Conservation (phyloP, 2,113 vertebrate genomes). For the Polypterus senegalus region DNA sequence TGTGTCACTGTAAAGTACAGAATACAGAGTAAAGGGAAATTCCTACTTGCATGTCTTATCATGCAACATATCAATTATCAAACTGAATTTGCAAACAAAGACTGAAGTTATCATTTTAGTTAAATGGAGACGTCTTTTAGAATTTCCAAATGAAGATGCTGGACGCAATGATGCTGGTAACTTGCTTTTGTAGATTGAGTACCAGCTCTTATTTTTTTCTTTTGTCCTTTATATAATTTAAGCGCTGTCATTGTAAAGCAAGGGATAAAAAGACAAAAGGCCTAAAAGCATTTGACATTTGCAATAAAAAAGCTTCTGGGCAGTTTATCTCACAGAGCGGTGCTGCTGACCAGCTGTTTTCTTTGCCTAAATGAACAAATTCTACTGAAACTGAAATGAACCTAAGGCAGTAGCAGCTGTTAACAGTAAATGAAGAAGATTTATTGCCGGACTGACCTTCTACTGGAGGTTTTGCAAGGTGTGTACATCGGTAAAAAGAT, state of each 20-base stretch:
- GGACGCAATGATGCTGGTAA: neutral
- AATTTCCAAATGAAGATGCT: too few relatives aligned
- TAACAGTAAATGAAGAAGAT: neutral
- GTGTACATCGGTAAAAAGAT: too few relatives aligned
- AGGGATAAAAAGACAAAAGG: neutral
- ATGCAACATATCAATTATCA: too few relatives aligned
- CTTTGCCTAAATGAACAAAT: neutral
- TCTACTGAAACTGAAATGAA: neutral
- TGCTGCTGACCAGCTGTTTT: neutral
- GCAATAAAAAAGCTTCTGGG: neutral
- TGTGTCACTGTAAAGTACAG: too few relatives aligned
- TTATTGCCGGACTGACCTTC: neutral
- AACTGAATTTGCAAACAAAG: too few relatives aligned
- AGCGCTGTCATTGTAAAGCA: neutral
- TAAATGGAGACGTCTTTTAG: too few relatives aligned
- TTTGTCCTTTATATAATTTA: neutral
- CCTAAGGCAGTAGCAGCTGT: neutral
- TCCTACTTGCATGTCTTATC: too few relatives aligned
- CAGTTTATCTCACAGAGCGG: neutral
- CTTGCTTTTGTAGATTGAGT: neutral
- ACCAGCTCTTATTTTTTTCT: neutral
- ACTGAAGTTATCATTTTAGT: too few relatives aligned
- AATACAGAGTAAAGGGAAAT: too few relatives aligned
- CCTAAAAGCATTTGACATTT: neutral
- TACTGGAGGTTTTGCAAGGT: too few relatives aligned